Evolutionary conservation across 1,140 invertebrate genomes (phyloP), one percentile per base, ranked within the genome.

Genomic region (Melanaphis sacchari): DNA sequence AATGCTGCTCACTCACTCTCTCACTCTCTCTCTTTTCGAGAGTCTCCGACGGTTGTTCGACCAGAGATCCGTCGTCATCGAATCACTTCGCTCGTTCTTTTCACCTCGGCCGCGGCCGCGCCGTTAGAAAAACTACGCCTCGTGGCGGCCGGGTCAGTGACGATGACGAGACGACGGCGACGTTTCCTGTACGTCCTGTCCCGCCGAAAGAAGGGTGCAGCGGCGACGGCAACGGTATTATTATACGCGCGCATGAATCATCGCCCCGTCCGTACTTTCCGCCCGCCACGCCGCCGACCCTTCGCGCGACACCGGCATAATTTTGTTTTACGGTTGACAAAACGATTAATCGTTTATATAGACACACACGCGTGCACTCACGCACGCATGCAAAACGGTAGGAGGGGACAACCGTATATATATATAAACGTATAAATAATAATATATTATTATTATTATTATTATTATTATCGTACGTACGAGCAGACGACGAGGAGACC

Each of bases 291-390:
- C 59, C 59, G 31, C 31, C 59, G 59, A 76, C 59, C 59, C 24
- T 49, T 24, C 91, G 1, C 46, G 26, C 81, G 91, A 90, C 46
- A 93, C 91, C 91, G 91, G 81, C 91, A 93, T 93, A 93, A 93
- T 93, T 93, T 93, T 93, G 76, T 93, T 93, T 93, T 93, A 93
- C 91, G 91, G 91, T 93, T 84, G 91, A 93, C 91, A 93, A 93
- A 93, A 93, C 91, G 91, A 93, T 93, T 93, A 93, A 93, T 93
- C 91, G 91, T 93, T 82, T 52, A 84, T 93, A 84, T 82, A 46
- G 59, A 93, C 59, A 93, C 90, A 76, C 36, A 82, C 84, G 76
- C 24, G 54, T 41, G 22, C 43, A 76, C 36, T 38, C 84, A 36
- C 26, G 59, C 59, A 36, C 43, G 59, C 59, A 76, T 76, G 87